phyloP scores from a whole-genome alignment of 2,888 invertebrate genomes.

The Pimpla rufipes region DNA sequence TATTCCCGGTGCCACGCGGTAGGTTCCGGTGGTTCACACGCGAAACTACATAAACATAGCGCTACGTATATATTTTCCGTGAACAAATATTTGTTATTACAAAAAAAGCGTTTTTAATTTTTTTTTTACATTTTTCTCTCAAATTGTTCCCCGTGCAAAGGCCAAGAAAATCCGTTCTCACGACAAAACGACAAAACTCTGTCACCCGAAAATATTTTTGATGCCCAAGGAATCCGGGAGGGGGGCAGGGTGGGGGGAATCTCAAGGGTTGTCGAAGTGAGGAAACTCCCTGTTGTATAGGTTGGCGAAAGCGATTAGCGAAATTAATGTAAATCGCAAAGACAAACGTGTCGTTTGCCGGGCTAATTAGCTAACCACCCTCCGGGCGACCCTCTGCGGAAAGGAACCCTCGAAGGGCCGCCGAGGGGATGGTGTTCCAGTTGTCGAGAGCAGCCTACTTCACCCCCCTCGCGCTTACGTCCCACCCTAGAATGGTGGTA shows the following conservation, averaged over 20 bases:
- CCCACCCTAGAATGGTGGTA: constrained; percentile 45
- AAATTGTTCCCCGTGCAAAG: no score
- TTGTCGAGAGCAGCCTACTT: constrained; percentile 6
- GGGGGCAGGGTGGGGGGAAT: background rate
- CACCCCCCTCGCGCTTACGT: constrained; percentile 43
- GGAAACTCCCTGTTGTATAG: background rate
- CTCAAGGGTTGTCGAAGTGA: background rate
- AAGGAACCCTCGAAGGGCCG: background rate
- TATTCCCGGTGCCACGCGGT: background rate
- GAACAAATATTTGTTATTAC: background rate
- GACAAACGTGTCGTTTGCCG: constrained; percentile 52
- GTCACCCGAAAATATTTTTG: constrained; percentile 16
- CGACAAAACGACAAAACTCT: no score
- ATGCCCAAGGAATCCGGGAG: no score
- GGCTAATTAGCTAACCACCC: constrained; percentile 33
- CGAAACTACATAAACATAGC: constrained; percentile 1
- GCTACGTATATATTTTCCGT: background rate
- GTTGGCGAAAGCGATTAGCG: constrained; percentile 39
- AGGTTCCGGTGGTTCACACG: constrained; percentile 10
- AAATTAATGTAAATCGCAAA: constrained; percentile 59
- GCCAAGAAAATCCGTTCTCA: no score
- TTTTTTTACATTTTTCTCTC: background rate
- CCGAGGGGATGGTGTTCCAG: constrained; percentile 21
- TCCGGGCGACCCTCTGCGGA: background rate
- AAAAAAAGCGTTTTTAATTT: no score